Evolutionary conservation across 2,113 vertebrate species (phyloP).

Genomic region (human): DNA sequence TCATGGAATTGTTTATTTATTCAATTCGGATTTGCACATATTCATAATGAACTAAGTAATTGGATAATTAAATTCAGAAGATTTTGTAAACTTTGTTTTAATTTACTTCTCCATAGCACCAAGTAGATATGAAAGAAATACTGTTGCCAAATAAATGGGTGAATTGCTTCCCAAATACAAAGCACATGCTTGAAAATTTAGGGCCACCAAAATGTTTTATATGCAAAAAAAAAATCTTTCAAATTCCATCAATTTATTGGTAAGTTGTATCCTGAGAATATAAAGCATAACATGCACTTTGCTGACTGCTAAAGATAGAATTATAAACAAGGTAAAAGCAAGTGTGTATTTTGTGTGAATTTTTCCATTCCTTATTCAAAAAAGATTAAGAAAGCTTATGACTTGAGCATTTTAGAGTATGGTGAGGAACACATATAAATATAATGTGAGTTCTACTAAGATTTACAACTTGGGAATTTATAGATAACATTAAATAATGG

Average conservation of each 20-base stretch:
- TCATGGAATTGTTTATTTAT: neutral
- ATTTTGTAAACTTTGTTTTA: neutral
- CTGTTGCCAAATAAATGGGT: neutral
- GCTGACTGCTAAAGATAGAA: neutral
- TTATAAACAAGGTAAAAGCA: neutral
- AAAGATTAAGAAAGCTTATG: neutral
- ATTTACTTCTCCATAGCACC: neutral
- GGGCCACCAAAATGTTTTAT: neutral
- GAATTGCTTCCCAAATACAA: neutral
- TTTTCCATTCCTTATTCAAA: neutral
- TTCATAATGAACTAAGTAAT: neutral
- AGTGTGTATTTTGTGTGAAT: neutral
- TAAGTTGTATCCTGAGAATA: neutral
- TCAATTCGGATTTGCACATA: neutral
- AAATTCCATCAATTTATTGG: neutral
- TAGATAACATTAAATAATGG: neutral
- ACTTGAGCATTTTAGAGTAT: neutral
- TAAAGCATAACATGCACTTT: neutral
- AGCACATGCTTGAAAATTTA: neutral
- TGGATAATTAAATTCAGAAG: neutral
- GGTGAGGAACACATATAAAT: neutral
- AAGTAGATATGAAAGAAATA: neutral
- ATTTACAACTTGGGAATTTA: neutral
- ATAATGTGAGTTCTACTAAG: neutral
- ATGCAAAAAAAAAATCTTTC: neutral